phyloP scores from a whole-genome alignment of 2,888 invertebrate genomes.

The Mythimna loreyi region DNA sequence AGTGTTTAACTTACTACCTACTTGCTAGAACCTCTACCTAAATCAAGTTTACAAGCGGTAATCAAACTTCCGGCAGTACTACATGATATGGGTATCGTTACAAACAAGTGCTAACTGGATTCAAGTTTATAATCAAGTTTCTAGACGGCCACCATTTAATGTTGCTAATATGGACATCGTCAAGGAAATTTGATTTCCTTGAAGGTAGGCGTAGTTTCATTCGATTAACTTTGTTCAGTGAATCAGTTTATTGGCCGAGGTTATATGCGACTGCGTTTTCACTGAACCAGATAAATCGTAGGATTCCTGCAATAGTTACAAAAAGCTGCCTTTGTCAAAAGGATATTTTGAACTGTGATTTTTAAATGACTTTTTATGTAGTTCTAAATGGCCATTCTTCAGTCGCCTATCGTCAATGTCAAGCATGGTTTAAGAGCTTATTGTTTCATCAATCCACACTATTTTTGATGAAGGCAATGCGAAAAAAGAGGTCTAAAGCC shows the following conservation, averaged over 20 bases:
- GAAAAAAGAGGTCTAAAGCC: no score
- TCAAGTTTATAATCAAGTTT: constrained; percentile 48
- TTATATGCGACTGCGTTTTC: not conserved
- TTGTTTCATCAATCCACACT: no score
- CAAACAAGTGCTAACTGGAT: constrained; percentile 54
- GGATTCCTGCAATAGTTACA: not conserved
- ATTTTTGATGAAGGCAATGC: no score
- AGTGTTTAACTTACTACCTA: no score
- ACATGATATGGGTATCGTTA: constrained; percentile 39
- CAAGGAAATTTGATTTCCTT: constrained; percentile 41
- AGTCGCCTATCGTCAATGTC: no score
- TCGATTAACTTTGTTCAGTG: constrained; percentile 6
- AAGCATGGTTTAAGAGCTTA: no score
- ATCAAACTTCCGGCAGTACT: constrained; percentile 41
- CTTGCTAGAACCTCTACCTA: no score
- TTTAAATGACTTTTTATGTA: no score
- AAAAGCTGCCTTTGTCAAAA: not conserved
- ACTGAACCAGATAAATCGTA: not conserved
- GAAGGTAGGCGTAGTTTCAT: constrained; percentile 6
- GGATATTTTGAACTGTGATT: no score
- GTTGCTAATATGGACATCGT: constrained; percentile 23
- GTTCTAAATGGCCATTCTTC: no score
- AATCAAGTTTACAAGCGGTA: constrained; percentile 18
- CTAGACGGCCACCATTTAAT: constrained; percentile 16
- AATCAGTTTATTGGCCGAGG: not conserved